phyloP scores from a whole-genome alignment of 2,797 vertebrate species.

The Xenentodon cancila region DNA sequence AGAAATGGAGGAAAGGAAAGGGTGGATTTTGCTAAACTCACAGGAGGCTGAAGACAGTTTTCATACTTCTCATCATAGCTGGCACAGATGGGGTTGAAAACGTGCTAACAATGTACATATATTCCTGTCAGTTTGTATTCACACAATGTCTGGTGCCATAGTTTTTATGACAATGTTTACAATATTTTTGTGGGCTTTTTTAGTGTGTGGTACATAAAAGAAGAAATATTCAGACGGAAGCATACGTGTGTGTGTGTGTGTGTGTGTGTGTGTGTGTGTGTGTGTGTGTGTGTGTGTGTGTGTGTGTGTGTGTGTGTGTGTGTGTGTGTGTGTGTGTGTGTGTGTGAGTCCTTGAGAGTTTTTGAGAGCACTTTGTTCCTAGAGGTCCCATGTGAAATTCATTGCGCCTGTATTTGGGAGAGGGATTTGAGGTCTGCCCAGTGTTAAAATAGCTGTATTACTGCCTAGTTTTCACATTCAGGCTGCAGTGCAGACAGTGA shows the following conservation, averaged over 20 bases:
- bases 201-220: constrained; percentile 59
- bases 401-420: constrained; percentile 54
- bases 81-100: constrained; percentile 20
- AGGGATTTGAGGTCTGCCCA: constrained; percentile 40
- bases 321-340: background rate
- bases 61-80: background rate
- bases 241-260: constrained; percentile 7
- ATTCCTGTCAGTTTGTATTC: constrained; percentile 46
- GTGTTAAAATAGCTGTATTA: constrained; percentile 37
- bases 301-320: background rate
- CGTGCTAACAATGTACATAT: constrained; percentile 39
- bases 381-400: constrained; percentile 65
- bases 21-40: background rate
- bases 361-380: constrained; percentile 65
- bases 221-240: constrained; percentile 23
- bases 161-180: constrained; percentile 59
- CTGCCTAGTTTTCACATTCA: constrained; percentile 38
- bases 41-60: background rate
- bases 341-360: constrained; percentile 26
- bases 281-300: constrained; percentile 6
- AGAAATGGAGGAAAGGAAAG: background rate
- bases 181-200: constrained; percentile 53
- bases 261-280: constrained; percentile 12
- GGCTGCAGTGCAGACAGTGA: constrained; percentile 32
- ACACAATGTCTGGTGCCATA: constrained; percentile 9